Base-by-base conservation (phyloP, 2,888 invertebrate genomes). In the Crocallis elinguaria region DNA sequence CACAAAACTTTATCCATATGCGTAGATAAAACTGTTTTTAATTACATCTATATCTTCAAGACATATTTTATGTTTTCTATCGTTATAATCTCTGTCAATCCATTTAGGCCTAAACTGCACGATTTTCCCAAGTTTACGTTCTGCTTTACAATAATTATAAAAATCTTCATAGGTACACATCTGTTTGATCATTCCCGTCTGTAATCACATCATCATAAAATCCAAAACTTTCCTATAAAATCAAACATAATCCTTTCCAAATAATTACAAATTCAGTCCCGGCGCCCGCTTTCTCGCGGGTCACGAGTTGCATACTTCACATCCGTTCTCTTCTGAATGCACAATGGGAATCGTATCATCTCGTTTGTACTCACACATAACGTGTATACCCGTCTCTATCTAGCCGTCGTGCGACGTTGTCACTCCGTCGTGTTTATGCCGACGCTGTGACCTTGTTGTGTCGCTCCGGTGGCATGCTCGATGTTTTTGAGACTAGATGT, bases 241-340 rank as follows among this genome's bases (percentile, higher is more conserved):
- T 51, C 42, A 57, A 58, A 56, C 41, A 52, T 62, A 62, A 69
- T 76, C 79, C 78, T 80, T 83, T 86, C 79, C 85, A 84, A 32
- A 27, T n/a, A n/a, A n/a, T 85, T 77, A 77, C 73, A 84, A 86
- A 86, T 79, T 87, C 79, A 82, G 74, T 75, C 72, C 77, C 77
- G 69, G 71, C 74, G 39, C 39, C 43, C 80, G 86, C 89, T 89
- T 89, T 90, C 90, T 84, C 85, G 84, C 77, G 79, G 86, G 87
- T 88, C 87, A 87, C 86, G 84, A 85, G 82, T 82, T 80, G 77
- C 77, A 82, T 82, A 80, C 78, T 77, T 66, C 72, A 82, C 82
- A 86, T 84, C 88, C 85, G 89, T 86, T 89, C 86, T 80, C 81
- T 80, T 83, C 80, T 75, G 82, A 88, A 84, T 84, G 87, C 82